Percentiles rank a stretch among this genome's conserved stretches.
Conservation (phyloP, 1,140 invertebrate species). For the Metaphire vulgaris region DNA sequence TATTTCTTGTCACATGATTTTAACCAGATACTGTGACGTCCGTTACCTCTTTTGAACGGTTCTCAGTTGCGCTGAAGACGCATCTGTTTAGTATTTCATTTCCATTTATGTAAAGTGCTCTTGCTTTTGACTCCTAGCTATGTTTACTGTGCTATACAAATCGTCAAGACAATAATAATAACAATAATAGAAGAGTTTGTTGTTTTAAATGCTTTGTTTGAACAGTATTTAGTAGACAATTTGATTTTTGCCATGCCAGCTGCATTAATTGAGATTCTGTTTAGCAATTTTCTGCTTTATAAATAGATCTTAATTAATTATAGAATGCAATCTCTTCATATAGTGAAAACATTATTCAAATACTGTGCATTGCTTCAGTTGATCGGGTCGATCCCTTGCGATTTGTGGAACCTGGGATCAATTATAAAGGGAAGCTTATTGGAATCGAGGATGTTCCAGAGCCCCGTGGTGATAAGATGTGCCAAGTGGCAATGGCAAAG, state of each 20-base stretch:
- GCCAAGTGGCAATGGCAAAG: conserved; percentile 52
- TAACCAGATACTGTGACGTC: too few relatives aligned
- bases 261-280: not conserved
- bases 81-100: too few relatives aligned
- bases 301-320: not conserved
- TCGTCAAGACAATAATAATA: too few relatives aligned
- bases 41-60: too few relatives aligned
- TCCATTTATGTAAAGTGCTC: too few relatives aligned
- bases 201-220: not conserved
- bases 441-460: conserved; percentile 88
- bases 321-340: not conserved
- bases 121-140: too few relatives aligned
- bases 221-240: not conserved
- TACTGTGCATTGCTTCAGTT: not conserved
- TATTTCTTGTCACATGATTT: not conserved
- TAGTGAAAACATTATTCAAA: too few relatives aligned
- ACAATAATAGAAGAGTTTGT: too few relatives aligned
- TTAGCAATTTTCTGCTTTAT: not conserved
- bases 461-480: conserved; percentile 90
- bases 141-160: too few relatives aligned
- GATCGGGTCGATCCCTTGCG: conserved; percentile 54
- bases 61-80: too few relatives aligned
- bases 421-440: conserved; percentile 91
- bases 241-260: not conserved
- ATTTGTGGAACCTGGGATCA: conserved; percentile 86